Conservation (phyloP, 2,888 invertebrate species). For the Malacosoma neustria region DNA sequence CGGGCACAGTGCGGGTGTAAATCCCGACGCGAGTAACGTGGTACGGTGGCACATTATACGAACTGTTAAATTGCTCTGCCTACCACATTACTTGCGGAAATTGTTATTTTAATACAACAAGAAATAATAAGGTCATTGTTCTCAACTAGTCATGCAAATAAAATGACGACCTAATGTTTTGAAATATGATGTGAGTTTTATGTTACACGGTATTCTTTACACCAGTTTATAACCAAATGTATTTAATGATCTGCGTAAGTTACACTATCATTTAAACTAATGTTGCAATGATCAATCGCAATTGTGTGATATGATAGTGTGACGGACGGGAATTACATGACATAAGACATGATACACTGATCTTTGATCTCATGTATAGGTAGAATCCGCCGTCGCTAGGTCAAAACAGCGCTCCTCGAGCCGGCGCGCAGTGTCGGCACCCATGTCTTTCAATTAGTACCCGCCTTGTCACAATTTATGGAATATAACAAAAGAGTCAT, state of each 20-base stretch:
- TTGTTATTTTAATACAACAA: slow-evolving; percentile 12
- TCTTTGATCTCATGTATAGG: neutral
- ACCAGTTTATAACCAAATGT: too few species aligned
- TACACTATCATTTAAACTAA: too few species aligned
- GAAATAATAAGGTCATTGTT: slow-evolving; percentile 11
- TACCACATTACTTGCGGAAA: slow-evolving; percentile 6
- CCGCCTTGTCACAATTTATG: too few species aligned
- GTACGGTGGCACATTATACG: slow-evolving; percentile 12
- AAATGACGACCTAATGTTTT: too few species aligned
- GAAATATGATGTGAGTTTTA: too few species aligned
- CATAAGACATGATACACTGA: too few species aligned
- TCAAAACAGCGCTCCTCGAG: slow-evolving; percentile 36
- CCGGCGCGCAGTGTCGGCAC: slow-evolving; percentile 18
- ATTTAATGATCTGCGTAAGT: too few species aligned
- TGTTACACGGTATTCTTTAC: too few species aligned
- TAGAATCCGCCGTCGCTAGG: slow-evolving; percentile 37
- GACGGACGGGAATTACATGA: too few species aligned
- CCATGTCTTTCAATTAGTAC: slow-evolving; percentile 41
- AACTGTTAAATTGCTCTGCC: slow-evolving; percentile 4
- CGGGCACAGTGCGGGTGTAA: slow-evolving; percentile 59
- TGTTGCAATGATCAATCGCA: too few species aligned
- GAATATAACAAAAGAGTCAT: too few species aligned
- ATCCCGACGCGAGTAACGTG: slow-evolving; percentile 32
- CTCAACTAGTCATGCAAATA: slow-evolving; percentile 5
- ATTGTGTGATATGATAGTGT: too few species aligned